Base-by-base conservation (phyloP, 2,888 invertebrate genomes). In the Venusia cambrica region DNA sequence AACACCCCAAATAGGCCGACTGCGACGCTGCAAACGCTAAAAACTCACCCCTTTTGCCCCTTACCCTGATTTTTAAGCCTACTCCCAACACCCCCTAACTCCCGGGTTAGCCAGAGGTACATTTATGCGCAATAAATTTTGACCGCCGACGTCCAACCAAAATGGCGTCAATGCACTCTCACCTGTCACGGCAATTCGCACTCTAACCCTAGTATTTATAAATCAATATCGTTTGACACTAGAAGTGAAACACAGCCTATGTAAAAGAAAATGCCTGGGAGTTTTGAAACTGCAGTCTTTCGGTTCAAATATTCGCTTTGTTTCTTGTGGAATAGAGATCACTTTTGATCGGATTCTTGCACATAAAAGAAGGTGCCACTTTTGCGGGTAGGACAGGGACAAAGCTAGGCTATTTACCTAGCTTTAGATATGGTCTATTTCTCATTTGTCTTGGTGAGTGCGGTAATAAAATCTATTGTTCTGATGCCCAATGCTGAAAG, bases 61-160 rank as follows among this genome's bases (percentile, higher is more conserved):
- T 74, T 63, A 69, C 83, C 73, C 72, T 74, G 71, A 83, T 85
- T 87, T 87, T 85, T 85, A 85, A 85, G 84, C 85, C 85, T 84
- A 84, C 84, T 66, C 77, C 78, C 68, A 54, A 65, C 74, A 63
- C 73, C 79, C 80, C 70, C 77, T 80, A 83, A 83, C 81, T 65
- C 80, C 84, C 81, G 80, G 81, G 84, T 85, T 87, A 85, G 85
- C 83, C 78, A 64, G 81, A 81, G 84, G 76, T 85, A 84, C 87
- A 84, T 85, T 87, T 87, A 87, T 85, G 85, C 84, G 79, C 85
- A 84, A 87, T 87, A 87, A 87, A 87, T 87, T 87, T 85, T 83
- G 81, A 83, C 83, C 80, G 73, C 74, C 71, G 53, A 58, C 66
- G 58, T 64, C 67, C 65, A 62, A 60, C 53, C 70, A 67, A 76